Evolutionary conservation across 2,113 vertebrate species (phyloP).

Genomic region (Megaptera novaeangliae): DNA sequence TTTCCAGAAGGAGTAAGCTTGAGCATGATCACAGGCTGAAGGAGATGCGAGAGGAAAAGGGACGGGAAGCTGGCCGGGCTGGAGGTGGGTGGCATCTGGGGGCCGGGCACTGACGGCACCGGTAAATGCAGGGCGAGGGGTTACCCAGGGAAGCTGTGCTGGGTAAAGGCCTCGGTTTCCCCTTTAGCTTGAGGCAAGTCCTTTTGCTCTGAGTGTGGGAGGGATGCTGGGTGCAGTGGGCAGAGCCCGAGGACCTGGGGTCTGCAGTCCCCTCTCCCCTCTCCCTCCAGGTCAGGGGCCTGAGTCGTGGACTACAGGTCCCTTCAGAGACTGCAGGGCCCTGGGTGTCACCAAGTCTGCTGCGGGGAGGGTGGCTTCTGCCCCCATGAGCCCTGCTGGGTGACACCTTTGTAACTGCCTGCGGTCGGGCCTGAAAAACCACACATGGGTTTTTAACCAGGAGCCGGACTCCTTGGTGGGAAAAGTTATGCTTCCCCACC

Average conservation of each 20-base stretch:
- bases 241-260: not conserved
- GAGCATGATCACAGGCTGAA: not conserved
- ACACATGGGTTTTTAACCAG: no score
- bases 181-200: not conserved
- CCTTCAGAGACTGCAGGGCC: not conserved
- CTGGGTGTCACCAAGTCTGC: not conserved
- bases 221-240: no score
- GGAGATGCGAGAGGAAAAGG: not conserved
- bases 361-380: not conserved
- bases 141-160: not conserved
- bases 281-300: not conserved
- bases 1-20: not conserved
- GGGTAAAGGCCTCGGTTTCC: not conserved
- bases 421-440: not conserved
- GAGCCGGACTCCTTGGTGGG: not conserved
- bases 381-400: accelerated
- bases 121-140: not conserved
- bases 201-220: not conserved
- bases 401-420: not conserved
- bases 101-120: no score
- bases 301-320: not conserved
- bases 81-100: not conserved
- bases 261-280: not conserved
- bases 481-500: not conserved
- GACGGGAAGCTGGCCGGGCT: not conserved